Evolutionary conservation across 2,888 invertebrate species (phyloP).

Genomic region (Harpagoxenus sublaevis): DNA sequence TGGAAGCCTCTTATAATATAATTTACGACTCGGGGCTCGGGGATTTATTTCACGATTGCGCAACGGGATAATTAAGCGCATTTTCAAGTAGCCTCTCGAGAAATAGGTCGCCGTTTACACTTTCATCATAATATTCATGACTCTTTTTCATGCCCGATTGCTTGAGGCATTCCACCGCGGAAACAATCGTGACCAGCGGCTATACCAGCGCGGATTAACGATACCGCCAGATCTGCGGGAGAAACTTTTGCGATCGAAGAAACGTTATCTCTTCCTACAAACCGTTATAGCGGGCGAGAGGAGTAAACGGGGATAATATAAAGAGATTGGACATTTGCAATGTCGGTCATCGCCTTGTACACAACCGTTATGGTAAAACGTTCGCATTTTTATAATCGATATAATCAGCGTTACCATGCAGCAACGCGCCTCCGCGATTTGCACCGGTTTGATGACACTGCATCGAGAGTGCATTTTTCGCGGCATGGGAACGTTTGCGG

Average conservation of each 20-base stretch:
- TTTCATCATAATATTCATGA: constrained; percentile 10
- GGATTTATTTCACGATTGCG: constrained; percentile 2
- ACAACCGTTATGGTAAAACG: constrained; percentile 21
- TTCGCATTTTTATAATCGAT: not conserved
- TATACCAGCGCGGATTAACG: not conserved
- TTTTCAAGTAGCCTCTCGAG: constrained; percentile 5
- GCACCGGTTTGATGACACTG: constrained; percentile 12
- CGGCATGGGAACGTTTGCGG: not conserved
- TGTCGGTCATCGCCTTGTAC: constrained; percentile 24
- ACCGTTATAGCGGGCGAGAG: constrained; percentile 24
- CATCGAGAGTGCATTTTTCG: not conserved
- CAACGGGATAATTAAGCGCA: constrained; percentile 11
- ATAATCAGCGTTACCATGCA: constrained; percentile 20
- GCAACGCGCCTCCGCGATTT: not conserved
- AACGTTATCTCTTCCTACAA: not conserved
- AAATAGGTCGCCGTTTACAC: constrained; percentile 36
- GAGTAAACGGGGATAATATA: not conserved
- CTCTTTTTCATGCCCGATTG: not conserved
- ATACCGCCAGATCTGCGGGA: not conserved
- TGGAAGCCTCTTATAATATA: not conserved
- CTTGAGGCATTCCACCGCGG: not conserved
- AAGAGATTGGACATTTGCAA: constrained; percentile 27
- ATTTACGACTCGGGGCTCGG: not conserved
- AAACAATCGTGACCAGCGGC: not conserved
- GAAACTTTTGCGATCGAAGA: not conserved